A percentile compares a stretch with the other conserved stretches of the same genome.
Conservation (phyloP, 2,797 vertebrate genomes). For the Aratinga solstitialis region DNA sequence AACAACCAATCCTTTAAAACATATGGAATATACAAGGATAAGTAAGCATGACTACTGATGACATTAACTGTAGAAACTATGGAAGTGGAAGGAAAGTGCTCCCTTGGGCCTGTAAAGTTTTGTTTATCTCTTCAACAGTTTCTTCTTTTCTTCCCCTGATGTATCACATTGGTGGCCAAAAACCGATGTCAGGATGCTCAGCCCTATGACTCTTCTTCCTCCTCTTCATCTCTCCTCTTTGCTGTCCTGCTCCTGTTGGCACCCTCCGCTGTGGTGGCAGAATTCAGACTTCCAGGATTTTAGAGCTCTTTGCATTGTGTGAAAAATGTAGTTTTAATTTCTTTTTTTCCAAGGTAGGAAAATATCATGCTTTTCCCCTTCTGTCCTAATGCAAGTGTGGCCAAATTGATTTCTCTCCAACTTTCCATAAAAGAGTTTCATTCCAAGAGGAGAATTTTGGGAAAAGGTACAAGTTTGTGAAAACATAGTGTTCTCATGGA, state of each 20-base stretch:
- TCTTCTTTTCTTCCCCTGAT: not conserved
- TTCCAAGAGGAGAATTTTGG: constrained; percentile 22
- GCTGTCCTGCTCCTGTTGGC: not conserved
- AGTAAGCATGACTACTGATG: no score
- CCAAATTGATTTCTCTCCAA: constrained; percentile 31
- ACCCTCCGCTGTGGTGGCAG: not conserved
- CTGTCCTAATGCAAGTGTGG: not conserved
- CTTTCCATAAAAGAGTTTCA: constrained; percentile 2
- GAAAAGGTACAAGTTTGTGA: constrained; percentile 33
- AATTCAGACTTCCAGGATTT: not conserved
- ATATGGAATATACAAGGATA: no score
- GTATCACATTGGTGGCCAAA: not conserved
- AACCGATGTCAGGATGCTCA: rapidly evolving
- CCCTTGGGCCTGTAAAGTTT: not conserved
- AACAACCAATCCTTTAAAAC: not conserved
- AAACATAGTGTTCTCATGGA: constrained; percentile 4
- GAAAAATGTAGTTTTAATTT: not conserved
- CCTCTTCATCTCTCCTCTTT: not conserved
- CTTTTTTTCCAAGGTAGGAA: constrained; percentile 1
- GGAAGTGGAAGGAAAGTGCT: not conserved
- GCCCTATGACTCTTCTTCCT: not conserved
- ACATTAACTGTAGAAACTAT: not conserved
- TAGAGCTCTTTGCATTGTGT: not conserved
- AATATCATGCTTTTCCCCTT: not conserved
- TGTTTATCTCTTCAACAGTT: not conserved